Evolutionary conservation across 2,113 vertebrate genomes (phyloP).

Genomic region (Cynocephalus volans): DNA sequence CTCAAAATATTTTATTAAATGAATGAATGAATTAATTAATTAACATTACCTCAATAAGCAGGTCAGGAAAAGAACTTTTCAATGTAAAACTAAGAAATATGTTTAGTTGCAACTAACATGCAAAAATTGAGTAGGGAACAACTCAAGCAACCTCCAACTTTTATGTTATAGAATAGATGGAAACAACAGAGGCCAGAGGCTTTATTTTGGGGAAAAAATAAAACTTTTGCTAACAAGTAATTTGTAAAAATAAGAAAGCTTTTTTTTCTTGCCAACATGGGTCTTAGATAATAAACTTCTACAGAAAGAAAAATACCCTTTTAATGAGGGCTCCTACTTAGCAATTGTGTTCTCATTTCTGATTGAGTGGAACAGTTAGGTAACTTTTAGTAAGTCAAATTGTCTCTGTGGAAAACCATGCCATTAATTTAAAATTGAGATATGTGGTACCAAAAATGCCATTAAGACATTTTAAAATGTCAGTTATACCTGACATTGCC

Average conservation of each 20-base stretch:
- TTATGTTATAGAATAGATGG: background rate
- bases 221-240: constrained; percentile 32
- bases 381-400: background rate
- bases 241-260: constrained; percentile 14
- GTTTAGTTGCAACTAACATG: constrained; percentile 47
- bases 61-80: constrained; percentile 34
- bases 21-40: background rate
- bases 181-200: background rate
- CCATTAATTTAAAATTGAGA: constrained; percentile 34
- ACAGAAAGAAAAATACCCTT: background rate
- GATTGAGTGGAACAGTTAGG: background rate
- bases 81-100: constrained; percentile 10
- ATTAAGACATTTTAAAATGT: constrained; percentile 25
- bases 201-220: background rate
- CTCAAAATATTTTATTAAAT: background rate
- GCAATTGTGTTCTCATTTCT: background rate
- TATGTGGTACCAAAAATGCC: background rate
- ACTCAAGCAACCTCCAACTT: constrained; percentile 2
- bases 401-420: background rate
- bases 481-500: background rate
- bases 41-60: background rate
- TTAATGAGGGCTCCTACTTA: background rate
- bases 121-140: background rate
- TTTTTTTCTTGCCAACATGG: background rate
- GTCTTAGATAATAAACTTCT: background rate